Percentiles rank a stretch among this genome's conserved stretches.
phyloP scores from a whole-genome alignment of 2,888 invertebrate species.

The Acleris cristana region DNA sequence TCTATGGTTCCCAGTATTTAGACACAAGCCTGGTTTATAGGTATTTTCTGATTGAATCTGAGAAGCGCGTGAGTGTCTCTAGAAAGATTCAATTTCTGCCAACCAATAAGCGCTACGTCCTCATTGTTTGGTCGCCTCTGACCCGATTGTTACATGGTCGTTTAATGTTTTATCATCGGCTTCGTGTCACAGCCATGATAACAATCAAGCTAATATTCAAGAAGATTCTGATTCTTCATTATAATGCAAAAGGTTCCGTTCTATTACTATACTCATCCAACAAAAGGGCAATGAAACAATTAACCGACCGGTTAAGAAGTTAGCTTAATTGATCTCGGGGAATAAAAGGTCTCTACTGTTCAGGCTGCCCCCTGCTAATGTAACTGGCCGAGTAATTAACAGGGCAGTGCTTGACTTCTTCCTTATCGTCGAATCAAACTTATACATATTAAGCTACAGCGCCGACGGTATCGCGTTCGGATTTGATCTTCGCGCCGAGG shows the following conservation, averaged over 20 bases:
- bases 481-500: constrained; percentile 38
- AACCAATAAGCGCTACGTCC: constrained; percentile 34
- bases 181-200: constrained; percentile 1
- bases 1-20: no score
- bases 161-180: constrained; percentile 17
- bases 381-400: not conserved
- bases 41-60: constrained; percentile 5
- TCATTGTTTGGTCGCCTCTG: constrained; percentile 21
- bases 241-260: no score
- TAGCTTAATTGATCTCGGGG: not conserved
- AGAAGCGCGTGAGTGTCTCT: not conserved
- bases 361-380: not conserved
- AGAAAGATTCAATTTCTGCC: constrained; percentile 28
- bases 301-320: not conserved
- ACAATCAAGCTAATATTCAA: constrained; percentile 14
- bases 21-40: no score
- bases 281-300: constrained; percentile 2
- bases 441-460: not conserved
- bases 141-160: constrained; percentile 26
- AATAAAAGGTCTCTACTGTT: not conserved
- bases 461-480: constrained; percentile 6
- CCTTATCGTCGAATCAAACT: not conserved
- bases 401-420: not conserved
- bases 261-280: no score
- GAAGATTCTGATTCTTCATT: constrained; percentile 1